Conservation (phyloP, 2,888 invertebrate genomes). For the Polietes domitor region DNA sequence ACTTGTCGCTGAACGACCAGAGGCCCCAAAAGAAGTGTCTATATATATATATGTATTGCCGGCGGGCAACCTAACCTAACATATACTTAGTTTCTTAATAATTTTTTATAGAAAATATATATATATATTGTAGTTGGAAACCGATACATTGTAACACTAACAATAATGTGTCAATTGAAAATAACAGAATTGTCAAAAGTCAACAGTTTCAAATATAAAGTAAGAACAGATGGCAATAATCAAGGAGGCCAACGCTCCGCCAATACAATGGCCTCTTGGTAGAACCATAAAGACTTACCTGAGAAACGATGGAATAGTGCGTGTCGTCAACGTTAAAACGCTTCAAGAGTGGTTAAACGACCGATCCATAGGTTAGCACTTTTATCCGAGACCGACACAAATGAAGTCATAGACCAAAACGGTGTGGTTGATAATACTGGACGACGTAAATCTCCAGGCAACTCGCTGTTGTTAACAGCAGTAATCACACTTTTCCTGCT, state of each 20-base stretch:
- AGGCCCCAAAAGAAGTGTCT: no score
- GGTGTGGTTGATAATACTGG: neutral
- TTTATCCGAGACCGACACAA: neutral
- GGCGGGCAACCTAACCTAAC: no score
- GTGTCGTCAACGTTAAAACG: constrained; percentile 12
- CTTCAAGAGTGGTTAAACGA: neutral
- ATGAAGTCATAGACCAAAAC: neutral
- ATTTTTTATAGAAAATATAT: no score
- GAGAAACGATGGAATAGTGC: neutral
- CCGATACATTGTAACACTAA: no score
- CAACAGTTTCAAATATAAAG: neutral
- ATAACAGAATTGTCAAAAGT: no score
- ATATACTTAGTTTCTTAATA: no score
- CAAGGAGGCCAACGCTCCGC: constrained; percentile 18
- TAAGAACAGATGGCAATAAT: constrained; percentile 9
- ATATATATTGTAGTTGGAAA: no score
- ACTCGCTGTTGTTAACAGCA: neutral
- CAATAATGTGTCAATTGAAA: no score
- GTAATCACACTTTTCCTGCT: no score
- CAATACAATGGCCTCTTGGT: constrained; percentile 26
- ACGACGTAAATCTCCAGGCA: neutral
- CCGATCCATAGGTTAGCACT: constrained; percentile 12
- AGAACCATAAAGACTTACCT: neutral
- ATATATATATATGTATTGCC: no score
- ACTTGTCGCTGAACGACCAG: no score